phyloP scores from a whole-genome alignment of 2,113 vertebrate genomes.

The Onychostruthus taczanowskii region DNA sequence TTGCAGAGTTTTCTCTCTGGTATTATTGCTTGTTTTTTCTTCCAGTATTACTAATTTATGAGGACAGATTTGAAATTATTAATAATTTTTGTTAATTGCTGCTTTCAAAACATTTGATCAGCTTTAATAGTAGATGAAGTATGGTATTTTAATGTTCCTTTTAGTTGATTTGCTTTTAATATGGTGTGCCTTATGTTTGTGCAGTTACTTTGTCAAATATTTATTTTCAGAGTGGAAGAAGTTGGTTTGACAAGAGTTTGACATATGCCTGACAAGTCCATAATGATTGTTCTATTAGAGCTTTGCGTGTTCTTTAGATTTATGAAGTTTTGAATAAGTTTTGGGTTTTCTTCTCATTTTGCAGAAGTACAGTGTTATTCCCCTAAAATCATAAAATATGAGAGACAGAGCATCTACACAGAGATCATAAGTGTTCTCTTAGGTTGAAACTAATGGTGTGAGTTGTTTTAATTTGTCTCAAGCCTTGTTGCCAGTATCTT shows the following conservation, averaged over 20 bases:
- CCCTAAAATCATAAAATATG: neutral
- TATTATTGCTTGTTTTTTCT: neutral
- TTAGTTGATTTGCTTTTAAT: neutral
- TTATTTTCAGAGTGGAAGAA: neutral
- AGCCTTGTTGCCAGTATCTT: neutral
- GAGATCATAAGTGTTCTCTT: neutral
- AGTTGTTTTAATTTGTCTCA: neutral
- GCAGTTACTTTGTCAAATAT: neutral
- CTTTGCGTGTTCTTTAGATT: neutral
- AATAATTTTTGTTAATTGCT: neutral
- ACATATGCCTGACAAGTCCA: neutral
- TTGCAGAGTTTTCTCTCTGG: neutral
- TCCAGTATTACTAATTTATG: neutral
- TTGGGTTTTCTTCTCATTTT: neutral
- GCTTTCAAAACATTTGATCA: neutral
- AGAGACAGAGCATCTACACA: neutral
- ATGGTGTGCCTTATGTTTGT: neutral
- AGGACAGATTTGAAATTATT: neutral
- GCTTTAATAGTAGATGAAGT: neutral
- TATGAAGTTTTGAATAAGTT: neutral
- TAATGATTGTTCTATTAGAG: neutral
- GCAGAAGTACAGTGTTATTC: neutral
- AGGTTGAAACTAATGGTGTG: neutral
- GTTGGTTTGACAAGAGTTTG: neutral
- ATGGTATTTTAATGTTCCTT: neutral